A percentile compares a stretch with the other conserved stretches of the same genome.
Evolutionary conservation across 2,888 invertebrate genomes (phyloP).

Genomic region (Nephrotoma guestfalica): DNA sequence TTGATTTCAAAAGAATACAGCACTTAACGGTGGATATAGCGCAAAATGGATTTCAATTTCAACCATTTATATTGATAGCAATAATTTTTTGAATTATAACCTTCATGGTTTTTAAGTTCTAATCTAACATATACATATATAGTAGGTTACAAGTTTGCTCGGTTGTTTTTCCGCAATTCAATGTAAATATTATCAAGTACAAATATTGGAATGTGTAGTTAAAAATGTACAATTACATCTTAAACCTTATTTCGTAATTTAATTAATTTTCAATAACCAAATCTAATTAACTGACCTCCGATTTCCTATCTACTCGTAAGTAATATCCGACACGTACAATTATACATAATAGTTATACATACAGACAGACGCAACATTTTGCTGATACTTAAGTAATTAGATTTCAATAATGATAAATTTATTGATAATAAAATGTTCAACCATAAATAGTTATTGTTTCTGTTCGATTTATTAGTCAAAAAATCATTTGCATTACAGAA

Average conservation of each 20-base stretch:
- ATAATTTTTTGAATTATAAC: too few species aligned
- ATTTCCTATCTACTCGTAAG: not conserved
- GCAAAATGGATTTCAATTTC: too few species aligned
- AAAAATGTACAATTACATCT: not conserved
- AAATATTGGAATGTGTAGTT: not conserved
- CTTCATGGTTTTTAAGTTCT: too few species aligned
- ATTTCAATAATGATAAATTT: not conserved
- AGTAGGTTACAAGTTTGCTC: too few species aligned
- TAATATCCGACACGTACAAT: not conserved
- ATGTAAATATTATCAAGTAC: too few species aligned
- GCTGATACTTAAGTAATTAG: not conserved
- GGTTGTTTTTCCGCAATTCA: too few species aligned
- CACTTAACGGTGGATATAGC: too few species aligned
- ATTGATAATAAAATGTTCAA: not conserved
- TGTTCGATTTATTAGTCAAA: not conserved
- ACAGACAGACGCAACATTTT: not conserved
- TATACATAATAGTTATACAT: not conserved
- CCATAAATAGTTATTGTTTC: not conserved
- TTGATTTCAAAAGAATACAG: too few species aligned
- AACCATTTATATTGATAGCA: too few species aligned
- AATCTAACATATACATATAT: too few species aligned
- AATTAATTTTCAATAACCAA: not conserved
- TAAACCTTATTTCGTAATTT: not conserved
- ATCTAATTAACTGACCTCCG: not conserved
- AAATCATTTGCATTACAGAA: not conserved